Conservation (phyloP, 2,113 vertebrate species). For the Festucalex cinctus region DNA sequence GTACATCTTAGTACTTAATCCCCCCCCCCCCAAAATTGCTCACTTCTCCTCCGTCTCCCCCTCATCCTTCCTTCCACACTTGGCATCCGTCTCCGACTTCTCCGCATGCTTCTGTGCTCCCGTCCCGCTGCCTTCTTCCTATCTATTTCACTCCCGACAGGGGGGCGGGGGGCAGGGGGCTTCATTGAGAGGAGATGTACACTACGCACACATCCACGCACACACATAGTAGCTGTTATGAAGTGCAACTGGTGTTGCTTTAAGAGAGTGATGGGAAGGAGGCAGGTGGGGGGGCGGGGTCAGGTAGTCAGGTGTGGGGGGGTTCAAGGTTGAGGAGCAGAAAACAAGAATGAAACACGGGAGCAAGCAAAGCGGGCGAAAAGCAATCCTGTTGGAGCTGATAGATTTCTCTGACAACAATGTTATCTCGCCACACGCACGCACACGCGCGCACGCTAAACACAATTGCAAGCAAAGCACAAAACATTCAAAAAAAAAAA, state of each 20-base stretch:
- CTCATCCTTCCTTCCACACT: slow-evolving; percentile 16
- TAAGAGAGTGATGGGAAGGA: slow-evolving; percentile 38
- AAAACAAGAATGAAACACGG: slow-evolving; percentile 19
- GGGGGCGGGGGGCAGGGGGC: slow-evolving; percentile 56
- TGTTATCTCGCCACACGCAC: slow-evolving; percentile 10
- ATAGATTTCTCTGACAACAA: slow-evolving; percentile 12
- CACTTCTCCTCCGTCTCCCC: slow-evolving; percentile 24
- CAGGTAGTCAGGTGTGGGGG: too few relatives aligned
- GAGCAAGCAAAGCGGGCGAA: slow-evolving; percentile 27
- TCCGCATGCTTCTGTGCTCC: slow-evolving; percentile 38
- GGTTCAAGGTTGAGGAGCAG: slow-evolving; percentile 12
- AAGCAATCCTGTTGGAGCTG: slow-evolving; percentile 18
- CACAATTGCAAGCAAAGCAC: too few relatives aligned
- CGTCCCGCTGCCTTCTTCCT: slow-evolving; percentile 48
- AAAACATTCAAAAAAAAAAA: too few relatives aligned
- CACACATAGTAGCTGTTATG: slow-evolving; percentile 38
- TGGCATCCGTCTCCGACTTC: slow-evolving; percentile 44
- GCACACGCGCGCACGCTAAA: not conserved
- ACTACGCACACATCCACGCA: not conserved
- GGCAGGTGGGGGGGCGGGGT: slow-evolving; percentile 8
- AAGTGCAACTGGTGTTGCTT: slow-evolving; percentile 56
- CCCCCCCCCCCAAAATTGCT: slow-evolving; percentile 19
- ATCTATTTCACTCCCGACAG: slow-evolving; percentile 57
- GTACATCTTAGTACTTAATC: slow-evolving; percentile 52
- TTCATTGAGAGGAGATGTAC: slow-evolving; percentile 53